Base-by-base conservation (phyloP, 2,113 vertebrate species). In the Bathybates hornii region DNA sequence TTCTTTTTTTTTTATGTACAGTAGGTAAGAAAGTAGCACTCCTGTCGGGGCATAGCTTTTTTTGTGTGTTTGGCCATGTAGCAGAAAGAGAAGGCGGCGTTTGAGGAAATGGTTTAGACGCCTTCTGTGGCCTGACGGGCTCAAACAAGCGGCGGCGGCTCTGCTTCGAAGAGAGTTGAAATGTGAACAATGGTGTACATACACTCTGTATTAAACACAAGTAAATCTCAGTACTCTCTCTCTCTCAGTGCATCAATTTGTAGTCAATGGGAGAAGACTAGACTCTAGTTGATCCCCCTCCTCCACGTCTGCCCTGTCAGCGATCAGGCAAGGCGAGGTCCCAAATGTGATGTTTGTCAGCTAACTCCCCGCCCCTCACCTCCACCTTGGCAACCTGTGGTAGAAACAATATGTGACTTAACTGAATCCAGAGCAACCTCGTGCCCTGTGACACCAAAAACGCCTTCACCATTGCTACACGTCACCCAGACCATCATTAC, bases 391-490 rank as follows among this genome's bases (percentile, higher is more conserved):
- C 54, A 93, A 83, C 81, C 89, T 90, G 86, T 94, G 91, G 89
- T 94, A 85, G 81, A 87, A 93, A 89, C 54, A 48, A 87, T 68
- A 79, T 86, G 88, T 91, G 92, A 93, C 89, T 87, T 91, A 83
- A 81, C 87, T 82, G 27, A 87, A 87, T 89, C 84, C 91, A 89
- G 89, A 94, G 83, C 87, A 91, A 94, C 93, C 93, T 90, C 59
- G 50, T 89, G 92, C 93, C 92, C 92, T 94, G 91, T 93, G 81
- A 95, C 82, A 87, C 93, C 95, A 93, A 94, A 59, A 95, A 94
- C 89, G 93, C 93, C 95, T 95, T 95, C 94, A 96, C 93, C 85
- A 79, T 87, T 80, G 86, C 86, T 83, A 93, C 87, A 79, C 79
- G 52, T 90, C 87, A 91, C 90, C 89, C 50, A 87, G 89, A 94